Evolutionary conservation across 2,797 vertebrate genomes (phyloP), one percentile per base, ranked within the genome.

Genomic region (Melanotaenia boesemani): DNA sequence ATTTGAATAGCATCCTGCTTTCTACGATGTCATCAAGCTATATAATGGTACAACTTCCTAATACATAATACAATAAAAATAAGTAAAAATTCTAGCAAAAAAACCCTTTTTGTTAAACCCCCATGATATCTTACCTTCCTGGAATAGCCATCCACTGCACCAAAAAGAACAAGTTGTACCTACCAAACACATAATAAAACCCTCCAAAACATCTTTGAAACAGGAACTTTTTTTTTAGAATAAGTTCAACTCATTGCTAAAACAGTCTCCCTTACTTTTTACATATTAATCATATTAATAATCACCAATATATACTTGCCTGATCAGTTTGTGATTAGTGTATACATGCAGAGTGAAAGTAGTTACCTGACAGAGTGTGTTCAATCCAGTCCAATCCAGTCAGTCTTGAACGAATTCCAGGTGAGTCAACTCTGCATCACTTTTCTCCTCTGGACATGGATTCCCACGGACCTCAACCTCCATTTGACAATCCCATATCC

Each of bases 241-340:
- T 8, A 54, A 54, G 22, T 26, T 26, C 26, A 26, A 26, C 26
- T 26, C 26, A 26, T 26, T 26, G 26, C 26, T 26, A 26, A 26
- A 26, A 26, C 26, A 26, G 26, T 26, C 26, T 26, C 26, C 26
- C 26, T 26, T 26, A 26, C 26, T 26, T 26, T 26, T 26, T 26
- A 26, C 26, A 26, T 26, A 26, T 26, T 26, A 26, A 26, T 26
- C 26, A 26, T 26, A 26, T 36, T 36, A 36, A 7, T 36, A 36
- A 36, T 9, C 34, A 36, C 1, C 34, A 1, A 36, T 36, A 36
- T 36, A 36, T 13, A 60, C 34, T n/a, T 22, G 10, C 59, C 59
- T 37, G n/a, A 61, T 61, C 59, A 41, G 15, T 61, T 61, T 61
- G 59, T 61, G 59, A 20, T 41, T 39, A 24, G 59, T 61, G 11